Conservation (phyloP, 2,888 invertebrate species). For the Cheilosia impressa region DNA sequence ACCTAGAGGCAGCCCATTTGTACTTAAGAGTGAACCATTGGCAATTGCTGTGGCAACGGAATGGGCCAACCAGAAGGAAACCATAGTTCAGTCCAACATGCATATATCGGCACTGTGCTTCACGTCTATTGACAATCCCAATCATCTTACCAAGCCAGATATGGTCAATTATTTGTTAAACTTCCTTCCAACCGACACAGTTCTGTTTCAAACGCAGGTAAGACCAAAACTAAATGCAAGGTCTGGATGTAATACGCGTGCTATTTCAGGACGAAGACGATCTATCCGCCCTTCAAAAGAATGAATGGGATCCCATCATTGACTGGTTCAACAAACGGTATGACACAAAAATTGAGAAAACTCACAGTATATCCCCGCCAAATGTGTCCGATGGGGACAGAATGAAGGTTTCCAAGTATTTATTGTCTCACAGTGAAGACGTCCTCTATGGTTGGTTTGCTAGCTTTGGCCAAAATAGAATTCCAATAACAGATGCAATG, state of each 20-base stretch:
- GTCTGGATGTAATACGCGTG: constrained; percentile 39
- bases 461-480: not conserved
- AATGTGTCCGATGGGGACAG: constrained; percentile 87
- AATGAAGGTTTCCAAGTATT: constrained; percentile 88
- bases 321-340: constrained; percentile 95
- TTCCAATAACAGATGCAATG: not conserved
- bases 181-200: constrained; percentile 92
- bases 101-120: constrained; percentile 96
- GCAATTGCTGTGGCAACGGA: constrained; percentile 97
- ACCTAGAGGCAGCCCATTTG: constrained; percentile 91
- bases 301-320: constrained; percentile 95
- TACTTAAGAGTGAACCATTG: constrained; percentile 92
- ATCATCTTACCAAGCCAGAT: constrained; percentile 89
- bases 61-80: constrained; percentile 94
- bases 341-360: constrained; percentile 88
- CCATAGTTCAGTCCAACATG: constrained; percentile 92
- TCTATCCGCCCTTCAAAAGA: constrained; percentile 89
- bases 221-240: constrained; percentile 78
- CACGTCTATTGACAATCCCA: constrained; percentile 96
- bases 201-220: constrained; percentile 90
- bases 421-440: constrained; percentile 92
- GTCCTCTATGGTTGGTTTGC: constrained; percentile 90
- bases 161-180: constrained; percentile 91
- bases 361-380: constrained; percentile 89
- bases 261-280: constrained; percentile 89